phyloP scores from a whole-genome alignment of 1,140 invertebrate species.

The Cyrtorhinus lividipennis region DNA sequence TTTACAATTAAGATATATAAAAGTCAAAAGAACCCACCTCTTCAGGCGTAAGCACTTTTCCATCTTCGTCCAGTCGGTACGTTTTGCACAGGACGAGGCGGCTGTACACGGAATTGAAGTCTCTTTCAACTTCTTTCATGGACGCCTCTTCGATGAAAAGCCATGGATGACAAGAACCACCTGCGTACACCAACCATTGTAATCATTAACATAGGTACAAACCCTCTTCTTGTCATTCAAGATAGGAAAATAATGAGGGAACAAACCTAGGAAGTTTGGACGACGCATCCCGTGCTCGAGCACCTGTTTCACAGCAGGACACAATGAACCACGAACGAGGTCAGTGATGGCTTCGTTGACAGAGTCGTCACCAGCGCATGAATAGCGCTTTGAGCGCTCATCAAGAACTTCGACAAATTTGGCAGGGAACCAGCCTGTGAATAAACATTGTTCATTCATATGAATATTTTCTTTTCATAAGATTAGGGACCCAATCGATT shows the following conservation, averaged over 20 bases:
- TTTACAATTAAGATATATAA: too few species aligned
- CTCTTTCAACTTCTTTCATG: conserved; percentile 87
- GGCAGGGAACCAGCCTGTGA: conserved; percentile 92
- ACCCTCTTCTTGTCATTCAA: too few species aligned
- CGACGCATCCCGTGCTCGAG: conserved; percentile 91
- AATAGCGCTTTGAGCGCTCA: conserved; percentile 93
- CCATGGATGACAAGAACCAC: conserved; percentile 94
- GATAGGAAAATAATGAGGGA: too few species aligned
- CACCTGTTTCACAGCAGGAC: conserved; percentile 86
- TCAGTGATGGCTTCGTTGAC: conserved; percentile 93
- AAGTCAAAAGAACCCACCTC: too few species aligned
- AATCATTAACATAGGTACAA: not conserved
- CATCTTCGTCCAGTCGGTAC: conserved; percentile 96
- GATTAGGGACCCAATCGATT: too few species aligned
- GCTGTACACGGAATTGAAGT: conserved; percentile 96
- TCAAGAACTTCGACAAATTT: conserved; percentile 95
- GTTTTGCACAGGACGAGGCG: conserved; percentile 95
- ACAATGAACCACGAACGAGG: conserved; percentile 84
- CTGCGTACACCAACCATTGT: conserved; percentile 31
- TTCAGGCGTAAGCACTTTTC: conserved; percentile 95
- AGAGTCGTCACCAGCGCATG: conserved; percentile 90
- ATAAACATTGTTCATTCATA: too few species aligned
- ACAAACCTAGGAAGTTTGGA: conserved; percentile 53
- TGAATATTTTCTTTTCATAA: too few species aligned
- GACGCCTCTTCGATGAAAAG: conserved; percentile 96